Evolutionary conservation across 1,140 invertebrate species (phyloP).

Genomic region (Leptoteleia sp.): DNA sequence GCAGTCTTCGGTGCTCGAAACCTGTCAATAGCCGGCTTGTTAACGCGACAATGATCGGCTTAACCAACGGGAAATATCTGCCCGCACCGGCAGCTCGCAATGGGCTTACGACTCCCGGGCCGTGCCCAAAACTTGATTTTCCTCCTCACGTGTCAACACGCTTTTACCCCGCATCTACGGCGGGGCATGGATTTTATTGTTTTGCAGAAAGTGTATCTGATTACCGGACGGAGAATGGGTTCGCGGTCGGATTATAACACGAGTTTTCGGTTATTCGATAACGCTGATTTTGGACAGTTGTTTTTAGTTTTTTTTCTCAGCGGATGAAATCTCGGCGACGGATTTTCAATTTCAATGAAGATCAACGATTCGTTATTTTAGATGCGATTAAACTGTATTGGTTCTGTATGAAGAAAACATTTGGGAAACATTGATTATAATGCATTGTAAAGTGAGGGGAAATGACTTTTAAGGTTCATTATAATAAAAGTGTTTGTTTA

Average conservation of each 20-base stretch:
- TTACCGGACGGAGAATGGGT: constrained; percentile 1
- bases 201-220: constrained; percentile 54
- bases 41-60: constrained; percentile 80
- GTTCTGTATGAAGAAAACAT: too few relatives aligned
- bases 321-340: too few relatives aligned
- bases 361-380: too few relatives aligned
- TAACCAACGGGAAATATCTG: constrained; percentile 79
- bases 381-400: too few relatives aligned
- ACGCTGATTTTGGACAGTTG: constrained; percentile 15
- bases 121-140: constrained; percentile 63
- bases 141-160: constrained; percentile 56
- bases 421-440: too few relatives aligned
- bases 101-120: constrained; percentile 58
- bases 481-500: too few relatives aligned
- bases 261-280: constrained; percentile 57
- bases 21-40: constrained; percentile 80
- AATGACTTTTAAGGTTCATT: too few relatives aligned
- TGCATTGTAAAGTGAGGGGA: too few relatives aligned
- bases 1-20: constrained; percentile 68
- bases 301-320: constrained; percentile 2
- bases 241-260: not conserved
- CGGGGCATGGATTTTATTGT: constrained; percentile 46
- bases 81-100: constrained; percentile 60
- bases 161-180: constrained; percentile 57
- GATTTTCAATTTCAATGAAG: too few relatives aligned